Conservation (phyloP, 2,113 vertebrate species). For the Leiothrix lutea region DNA sequence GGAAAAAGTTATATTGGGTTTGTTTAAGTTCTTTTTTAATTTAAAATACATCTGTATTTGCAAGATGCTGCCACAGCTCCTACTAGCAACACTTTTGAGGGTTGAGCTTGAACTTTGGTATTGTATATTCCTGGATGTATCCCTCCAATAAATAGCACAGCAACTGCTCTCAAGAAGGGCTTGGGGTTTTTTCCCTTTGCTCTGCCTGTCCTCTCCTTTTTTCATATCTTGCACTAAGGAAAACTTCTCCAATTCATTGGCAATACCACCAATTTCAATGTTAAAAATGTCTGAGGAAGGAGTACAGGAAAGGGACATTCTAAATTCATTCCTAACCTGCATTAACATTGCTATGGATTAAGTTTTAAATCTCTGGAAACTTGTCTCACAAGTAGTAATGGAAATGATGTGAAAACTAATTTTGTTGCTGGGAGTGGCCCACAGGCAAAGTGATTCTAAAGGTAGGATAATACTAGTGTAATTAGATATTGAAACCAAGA, state of each 20-base stretch:
- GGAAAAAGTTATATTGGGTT: neutral
- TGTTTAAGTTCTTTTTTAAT: neutral
- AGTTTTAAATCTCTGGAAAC: neutral
- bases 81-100: neutral
- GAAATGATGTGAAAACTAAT: neutral
- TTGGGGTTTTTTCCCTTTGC: accelerated
- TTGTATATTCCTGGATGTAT: neutral
- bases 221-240: neutral
- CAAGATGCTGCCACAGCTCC: neutral
- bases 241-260: neutral
- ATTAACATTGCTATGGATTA: neutral
- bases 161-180: neutral
- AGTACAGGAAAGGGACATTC: neutral
- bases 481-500: neutral
- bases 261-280: neutral
- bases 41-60: neutral
- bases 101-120: neutral
- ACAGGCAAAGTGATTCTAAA: neutral
- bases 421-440: neutral
- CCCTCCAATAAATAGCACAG: neutral
- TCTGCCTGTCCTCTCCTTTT: neutral
- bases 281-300: neutral
- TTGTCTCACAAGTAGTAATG: neutral
- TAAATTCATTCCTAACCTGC: neutral
- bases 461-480: neutral